Percentiles rank a stretch among this genome's conserved stretches.
phyloP scores from a whole-genome alignment of 2,888 invertebrate species.

The Odontothrips loti region DNA sequence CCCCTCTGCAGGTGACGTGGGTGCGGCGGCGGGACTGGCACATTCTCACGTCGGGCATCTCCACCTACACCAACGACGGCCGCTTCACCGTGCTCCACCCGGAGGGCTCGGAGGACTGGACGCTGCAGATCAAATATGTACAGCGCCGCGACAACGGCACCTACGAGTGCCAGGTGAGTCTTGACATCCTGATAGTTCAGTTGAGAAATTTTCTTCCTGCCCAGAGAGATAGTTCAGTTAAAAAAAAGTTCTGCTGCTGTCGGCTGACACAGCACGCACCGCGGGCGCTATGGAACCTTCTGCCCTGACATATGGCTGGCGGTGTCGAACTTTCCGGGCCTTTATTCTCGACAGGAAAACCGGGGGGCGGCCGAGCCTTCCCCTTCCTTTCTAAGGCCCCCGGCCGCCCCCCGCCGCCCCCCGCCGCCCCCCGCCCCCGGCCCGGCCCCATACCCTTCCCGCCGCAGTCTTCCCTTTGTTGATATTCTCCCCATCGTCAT shows the following conservation, averaged over 20 bases:
- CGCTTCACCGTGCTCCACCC: slow-evolving; percentile 67
- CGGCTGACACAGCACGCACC: no score
- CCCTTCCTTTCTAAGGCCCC: neutral
- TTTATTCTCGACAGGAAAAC: slow-evolving; percentile 1
- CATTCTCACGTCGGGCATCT: slow-evolving; percentile 84
- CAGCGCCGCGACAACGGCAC: slow-evolving; percentile 90
- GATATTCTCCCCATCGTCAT: no score
- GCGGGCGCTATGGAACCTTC: no score
- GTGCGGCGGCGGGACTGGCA: slow-evolving; percentile 89
- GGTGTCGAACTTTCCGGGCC: neutral
- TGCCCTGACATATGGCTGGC: neutral
- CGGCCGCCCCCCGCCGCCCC: no score
- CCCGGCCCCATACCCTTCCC: no score
- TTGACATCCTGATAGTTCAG: neutral
- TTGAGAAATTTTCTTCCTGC: no score
- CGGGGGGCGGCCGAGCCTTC: neutral
- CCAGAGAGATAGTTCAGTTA: no score
- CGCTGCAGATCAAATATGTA: slow-evolving; percentile 88
- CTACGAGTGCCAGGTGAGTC: slow-evolving; percentile 84
- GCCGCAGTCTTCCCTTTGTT: no score
- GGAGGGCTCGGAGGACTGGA: slow-evolving; percentile 90
- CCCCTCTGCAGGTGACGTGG: slow-evolving; percentile 73
- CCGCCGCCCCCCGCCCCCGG: no score
- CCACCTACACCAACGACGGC: slow-evolving; percentile 88
- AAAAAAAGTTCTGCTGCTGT: no score